Conservation (phyloP, 2,113 vertebrate species). For the Tupaia chinensis region DNA sequence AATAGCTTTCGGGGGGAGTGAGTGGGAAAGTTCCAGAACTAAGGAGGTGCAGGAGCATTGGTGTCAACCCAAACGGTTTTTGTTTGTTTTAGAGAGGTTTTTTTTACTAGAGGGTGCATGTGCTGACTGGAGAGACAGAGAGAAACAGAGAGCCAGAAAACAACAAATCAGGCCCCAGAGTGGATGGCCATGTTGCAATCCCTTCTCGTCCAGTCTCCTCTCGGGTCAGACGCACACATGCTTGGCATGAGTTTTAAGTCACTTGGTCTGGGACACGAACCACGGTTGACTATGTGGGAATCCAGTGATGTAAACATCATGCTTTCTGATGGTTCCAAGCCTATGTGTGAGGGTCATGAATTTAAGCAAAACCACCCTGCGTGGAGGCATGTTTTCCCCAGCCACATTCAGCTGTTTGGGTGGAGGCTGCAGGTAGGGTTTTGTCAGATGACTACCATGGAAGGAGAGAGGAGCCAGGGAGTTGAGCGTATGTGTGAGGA, state of each 20-base stretch:
- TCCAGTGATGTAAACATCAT: too few relatives aligned
- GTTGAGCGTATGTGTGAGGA: not conserved
- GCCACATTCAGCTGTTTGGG: not conserved
- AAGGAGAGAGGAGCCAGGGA: not conserved
- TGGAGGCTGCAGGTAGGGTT: not conserved
- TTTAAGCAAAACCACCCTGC: not conserved
- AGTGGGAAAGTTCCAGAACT: not conserved
- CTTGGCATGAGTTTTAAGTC: too few relatives aligned
- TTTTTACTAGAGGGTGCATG: too few relatives aligned
- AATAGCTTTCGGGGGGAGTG: not conserved
- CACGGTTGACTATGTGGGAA: too few relatives aligned
- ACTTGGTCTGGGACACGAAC: too few relatives aligned
- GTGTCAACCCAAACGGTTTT: not conserved
- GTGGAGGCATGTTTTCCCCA: not conserved
- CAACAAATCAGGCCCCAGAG: too few relatives aligned
- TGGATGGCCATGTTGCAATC: too few relatives aligned
- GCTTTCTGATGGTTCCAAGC: not conserved
- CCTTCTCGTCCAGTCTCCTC: too few relatives aligned
- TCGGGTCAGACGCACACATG: too few relatives aligned
- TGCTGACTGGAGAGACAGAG: too few relatives aligned
- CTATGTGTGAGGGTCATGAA: not conserved
- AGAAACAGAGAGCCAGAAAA: too few relatives aligned
- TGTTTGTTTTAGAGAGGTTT: not conserved
- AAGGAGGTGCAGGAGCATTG: not conserved
- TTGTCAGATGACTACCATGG: not conserved